Base-by-base conservation (phyloP, 1,140 invertebrate species). In the Aphelinus certus region DNA sequence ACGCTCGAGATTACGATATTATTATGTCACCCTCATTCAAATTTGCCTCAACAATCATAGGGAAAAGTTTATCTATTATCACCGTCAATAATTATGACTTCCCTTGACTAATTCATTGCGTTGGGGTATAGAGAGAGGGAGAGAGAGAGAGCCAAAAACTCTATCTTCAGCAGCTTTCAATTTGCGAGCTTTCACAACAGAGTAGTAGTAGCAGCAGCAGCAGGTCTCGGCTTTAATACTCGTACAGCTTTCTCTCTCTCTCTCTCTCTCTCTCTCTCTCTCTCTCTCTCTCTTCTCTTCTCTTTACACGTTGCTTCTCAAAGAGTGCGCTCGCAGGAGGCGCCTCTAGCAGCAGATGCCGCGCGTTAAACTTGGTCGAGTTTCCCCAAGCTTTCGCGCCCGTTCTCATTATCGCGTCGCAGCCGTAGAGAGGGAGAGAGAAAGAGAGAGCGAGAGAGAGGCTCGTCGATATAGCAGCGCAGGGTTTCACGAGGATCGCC, bases 351-450 rank as follows among this genome's bases (percentile, higher is more conserved):
- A 51, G 45, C 66, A 75, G 61, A 75, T 79, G 79, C 79, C 80
- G 81, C 82, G 82, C 85, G 84, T 85, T 85, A 83, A 81, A 75
- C 73, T 70, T 61, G 67, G 61, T 65, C 58, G 58, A 69, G 26
- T 75, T 75, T 69, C 55, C 46, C 79, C 82, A 80, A 83, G 81
- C 82, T 80, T 83, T 80, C 81, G 78, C 81, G 81, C 80, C 81
- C 79, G 83, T 86, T 86, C 85, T 87, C 84, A 87, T 88, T 88
- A 87, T 86, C 85, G 85, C 85, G 80, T 84, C 81, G 80, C 81
- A 55, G 43, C 60, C 26, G 9, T 47, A 49, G 56, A 46, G 57
- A 46, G 43, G 56, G 57, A 2, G 26, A 26, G 26, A 48, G 46
- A 6, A 45, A 1, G 9, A 53, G 51, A 53, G 51, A 26, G 3